Evolutionary conservation across 2,797 vertebrate genomes (phyloP), one percentile per base, ranked within the genome.

Genomic region (Cryptoprocta ferox): DNA sequence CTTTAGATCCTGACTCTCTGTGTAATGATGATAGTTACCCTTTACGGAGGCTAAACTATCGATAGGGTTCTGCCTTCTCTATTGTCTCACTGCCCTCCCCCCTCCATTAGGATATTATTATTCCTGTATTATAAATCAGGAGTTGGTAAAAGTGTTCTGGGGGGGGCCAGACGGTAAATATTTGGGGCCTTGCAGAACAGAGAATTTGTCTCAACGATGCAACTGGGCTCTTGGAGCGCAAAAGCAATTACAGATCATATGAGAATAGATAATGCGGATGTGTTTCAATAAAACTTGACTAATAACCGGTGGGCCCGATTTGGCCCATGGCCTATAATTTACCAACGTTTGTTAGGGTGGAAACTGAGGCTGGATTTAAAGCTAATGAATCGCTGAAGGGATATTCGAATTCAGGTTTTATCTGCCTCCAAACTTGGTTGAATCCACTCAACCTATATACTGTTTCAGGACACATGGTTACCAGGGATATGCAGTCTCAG

Each of bases 291-390:
- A 76, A 63, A 50, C 26, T 53, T 63, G 16, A 45, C 35, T 92
- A 28, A 24, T 0, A 66, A 4, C 8, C 6, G 32, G 63, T 1
- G 3, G 61, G 39, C 26, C 78, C 45, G 5, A 32, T 45, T 70
- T 39, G 83, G 19, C 35, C 80, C 3, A 1, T 12, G 39, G 28
- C 10, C 61, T 94, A 0, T 48, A 12, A 2, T 65, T 81, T 65
- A 8, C 48, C 7, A 30, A 26, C 19, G 66, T 39, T 88, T n/a
- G 5, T 28, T 28, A 53, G 2, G 39, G 65, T 35, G 12, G 73
- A 95, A 76, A 66, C 15, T 15, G 30, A 71, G 59, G 50, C 66
- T 82, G 10, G 66, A 26, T 76, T 71, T 59, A 89, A 95, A 93
- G 66, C 35, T 48, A 28, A 32, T 32, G 35, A 65, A 39, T 82